A percentile compares a stretch with the other conserved stretches of the same genome.
Conservation (phyloP, 2,797 vertebrate species). For the Vultur gryphus region DNA sequence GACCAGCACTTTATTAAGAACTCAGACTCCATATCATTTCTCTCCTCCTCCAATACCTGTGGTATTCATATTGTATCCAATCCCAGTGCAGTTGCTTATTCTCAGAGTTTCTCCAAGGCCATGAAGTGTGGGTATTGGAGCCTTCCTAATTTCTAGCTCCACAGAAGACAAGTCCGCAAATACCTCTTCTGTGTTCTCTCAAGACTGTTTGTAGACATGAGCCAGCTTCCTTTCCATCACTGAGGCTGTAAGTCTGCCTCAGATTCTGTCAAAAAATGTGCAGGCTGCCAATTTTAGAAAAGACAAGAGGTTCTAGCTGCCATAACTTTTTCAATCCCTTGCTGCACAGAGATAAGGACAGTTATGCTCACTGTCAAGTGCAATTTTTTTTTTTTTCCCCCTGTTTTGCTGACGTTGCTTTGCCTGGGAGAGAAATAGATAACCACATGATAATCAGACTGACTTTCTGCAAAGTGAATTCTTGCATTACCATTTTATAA, state of each 20-base stretch:
- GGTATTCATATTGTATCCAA: background rate
- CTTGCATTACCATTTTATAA: background rate
- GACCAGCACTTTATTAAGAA: background rate
- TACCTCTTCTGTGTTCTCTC: background rate
- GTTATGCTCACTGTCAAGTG: background rate
- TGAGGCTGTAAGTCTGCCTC: background rate
- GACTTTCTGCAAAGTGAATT: background rate
- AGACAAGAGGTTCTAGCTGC: background rate
- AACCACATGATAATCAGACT: background rate
- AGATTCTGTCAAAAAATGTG: background rate
- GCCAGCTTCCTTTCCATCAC: background rate
- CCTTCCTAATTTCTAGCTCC: background rate
- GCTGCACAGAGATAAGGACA: background rate
- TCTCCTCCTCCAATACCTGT: background rate
- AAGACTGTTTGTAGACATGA: background rate
- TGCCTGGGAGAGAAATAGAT: background rate
- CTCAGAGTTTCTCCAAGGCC: background rate
- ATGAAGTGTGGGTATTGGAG: background rate
- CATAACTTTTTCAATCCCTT: background rate
- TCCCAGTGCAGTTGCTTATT: background rate
- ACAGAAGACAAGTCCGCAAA: background rate
- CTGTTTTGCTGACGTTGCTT: background rate
- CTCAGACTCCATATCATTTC: accelerated
- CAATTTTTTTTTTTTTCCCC: background rate
- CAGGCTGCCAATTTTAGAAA: background rate